Base-by-base conservation (phyloP, 2,888 invertebrate species). In the Agriopis leucophaearia region DNA sequence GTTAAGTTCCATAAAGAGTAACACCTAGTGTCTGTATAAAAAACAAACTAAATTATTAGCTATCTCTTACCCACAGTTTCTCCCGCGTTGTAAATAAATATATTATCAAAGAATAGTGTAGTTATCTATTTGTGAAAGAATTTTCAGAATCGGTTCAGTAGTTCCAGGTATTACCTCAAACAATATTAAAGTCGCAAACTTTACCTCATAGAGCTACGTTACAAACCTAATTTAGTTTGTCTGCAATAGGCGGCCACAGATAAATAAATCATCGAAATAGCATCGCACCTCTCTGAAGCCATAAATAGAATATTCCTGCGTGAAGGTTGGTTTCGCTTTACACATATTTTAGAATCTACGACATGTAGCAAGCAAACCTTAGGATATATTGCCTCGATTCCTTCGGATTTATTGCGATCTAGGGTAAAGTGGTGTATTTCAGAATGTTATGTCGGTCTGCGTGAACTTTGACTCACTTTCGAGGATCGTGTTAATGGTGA, bases 291-390 rank as follows among this genome's bases (percentile, higher is more conserved):
- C 63, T 64, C 64, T 40, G 27, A 57, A 51, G 60, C 50, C 65
- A 66, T 63, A 62, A 62, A 64, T 47, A 69, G 44, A 61, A 64
- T 62, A 69, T 69, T 61, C 57, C 36, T 63, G 48, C 63, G 74
- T 72, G 47, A 13, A 63, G 59, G 47, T 44, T 18, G 64, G 50
- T 69, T 64, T 69, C 58, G 77, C 77, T 79, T 77, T 78, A 78
- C 80, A 80, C 81, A 79, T 81, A 82, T 82, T 82, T 82, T 82
- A 78, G 81, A 82, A 81, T 81, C 79, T 78, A 82, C 78, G 82
- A 80, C 82, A 81, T 81, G 83, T 81, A 80, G 80, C 79, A 78
- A 81, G 82, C 82, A 82, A 81, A 80, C 83, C 77, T 77, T 74
- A 70, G 73, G 78, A 82, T 82, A 82, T 82, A 82, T 82, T 78